A percentile compares a stretch with the other conserved stretches of the same genome.
Conservation (phyloP, 2,888 invertebrate species). For the Platycheirus rosarum region DNA sequence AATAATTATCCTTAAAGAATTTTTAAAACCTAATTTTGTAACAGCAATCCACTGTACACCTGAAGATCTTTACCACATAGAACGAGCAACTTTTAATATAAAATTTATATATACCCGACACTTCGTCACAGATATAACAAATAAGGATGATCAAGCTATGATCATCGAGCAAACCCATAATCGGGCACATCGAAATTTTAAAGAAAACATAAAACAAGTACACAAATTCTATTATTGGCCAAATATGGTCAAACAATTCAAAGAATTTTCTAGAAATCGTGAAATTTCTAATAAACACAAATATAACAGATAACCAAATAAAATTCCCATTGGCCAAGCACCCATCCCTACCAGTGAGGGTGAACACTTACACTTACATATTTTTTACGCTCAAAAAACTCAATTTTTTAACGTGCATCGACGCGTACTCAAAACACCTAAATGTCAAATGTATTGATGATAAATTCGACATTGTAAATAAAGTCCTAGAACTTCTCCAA, state of each 20-base stretch:
- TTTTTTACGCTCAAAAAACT: too few relatives aligned
- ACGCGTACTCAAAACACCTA: too few relatives aligned
- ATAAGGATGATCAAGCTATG: too few relatives aligned
- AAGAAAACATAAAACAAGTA: too few relatives aligned
- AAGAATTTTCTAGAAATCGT: background rate
- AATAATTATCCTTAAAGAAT: background rate
- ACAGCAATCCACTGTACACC: background rate
- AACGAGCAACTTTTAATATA: background rate
- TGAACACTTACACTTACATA: background rate
- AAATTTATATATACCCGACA: background rate
- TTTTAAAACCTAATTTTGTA: too few relatives aligned
- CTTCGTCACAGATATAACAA: too few relatives aligned
- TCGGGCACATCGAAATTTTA: background rate
- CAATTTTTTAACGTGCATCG: too few relatives aligned
- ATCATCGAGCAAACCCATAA: too few relatives aligned
- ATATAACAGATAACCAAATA: background rate
- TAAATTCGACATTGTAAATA: too few relatives aligned
- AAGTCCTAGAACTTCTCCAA: too few relatives aligned
- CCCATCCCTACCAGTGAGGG: background rate
- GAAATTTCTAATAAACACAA: slow-evolving; percentile 1
- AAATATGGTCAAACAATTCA: slow-evolving; percentile 6
- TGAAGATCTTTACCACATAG: background rate
- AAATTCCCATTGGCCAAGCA: background rate
- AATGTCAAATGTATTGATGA: too few relatives aligned
- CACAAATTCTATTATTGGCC: background rate